Percentiles rank a stretch among this genome's conserved stretches.
Conservation (phyloP, 1,140 invertebrate genomes). For the Ceratosolen solmsi region DNA sequence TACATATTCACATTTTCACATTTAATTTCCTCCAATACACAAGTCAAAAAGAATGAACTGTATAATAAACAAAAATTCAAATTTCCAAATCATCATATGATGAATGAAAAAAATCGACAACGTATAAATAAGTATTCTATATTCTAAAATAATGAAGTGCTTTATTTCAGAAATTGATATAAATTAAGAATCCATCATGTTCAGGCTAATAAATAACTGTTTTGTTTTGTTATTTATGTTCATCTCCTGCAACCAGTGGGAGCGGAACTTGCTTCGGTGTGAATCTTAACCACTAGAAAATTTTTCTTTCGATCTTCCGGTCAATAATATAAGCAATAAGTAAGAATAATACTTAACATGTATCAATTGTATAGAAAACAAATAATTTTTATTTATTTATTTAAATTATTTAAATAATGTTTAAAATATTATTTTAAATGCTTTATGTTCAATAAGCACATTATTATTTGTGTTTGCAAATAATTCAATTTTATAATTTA, state of each 20-base stretch:
- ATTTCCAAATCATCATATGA: constrained; percentile 6
- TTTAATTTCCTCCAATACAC: background rate
- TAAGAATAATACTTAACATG: too few species aligned
- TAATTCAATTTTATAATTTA: too few species aligned
- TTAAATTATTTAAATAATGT: too few species aligned
- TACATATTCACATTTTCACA: background rate
- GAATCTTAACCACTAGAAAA: constrained; percentile 24
- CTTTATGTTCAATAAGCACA: too few species aligned
- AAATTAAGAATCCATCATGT: constrained; percentile 31
- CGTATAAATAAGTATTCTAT: background rate
- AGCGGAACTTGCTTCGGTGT: background rate
- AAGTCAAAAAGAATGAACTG: background rate
- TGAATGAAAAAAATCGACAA: background rate
- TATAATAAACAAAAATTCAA: constrained; percentile 3
- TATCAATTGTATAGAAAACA: too few species aligned
- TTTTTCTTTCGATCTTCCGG: background rate
- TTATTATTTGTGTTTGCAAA: too few species aligned
- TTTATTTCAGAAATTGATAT: constrained; percentile 21
- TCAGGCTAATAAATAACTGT: constrained; percentile 24
- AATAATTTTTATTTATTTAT: too few species aligned
- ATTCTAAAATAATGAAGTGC: background rate
- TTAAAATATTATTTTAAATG: too few species aligned
- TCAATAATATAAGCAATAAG: too few species aligned
- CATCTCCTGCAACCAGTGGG: background rate
- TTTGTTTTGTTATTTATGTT: background rate